A percentile compares a stretch with the other conserved stretches of the same genome.
Evolutionary conservation across 2,888 invertebrate species (phyloP).

Genomic region (Encarsia formosa): DNA sequence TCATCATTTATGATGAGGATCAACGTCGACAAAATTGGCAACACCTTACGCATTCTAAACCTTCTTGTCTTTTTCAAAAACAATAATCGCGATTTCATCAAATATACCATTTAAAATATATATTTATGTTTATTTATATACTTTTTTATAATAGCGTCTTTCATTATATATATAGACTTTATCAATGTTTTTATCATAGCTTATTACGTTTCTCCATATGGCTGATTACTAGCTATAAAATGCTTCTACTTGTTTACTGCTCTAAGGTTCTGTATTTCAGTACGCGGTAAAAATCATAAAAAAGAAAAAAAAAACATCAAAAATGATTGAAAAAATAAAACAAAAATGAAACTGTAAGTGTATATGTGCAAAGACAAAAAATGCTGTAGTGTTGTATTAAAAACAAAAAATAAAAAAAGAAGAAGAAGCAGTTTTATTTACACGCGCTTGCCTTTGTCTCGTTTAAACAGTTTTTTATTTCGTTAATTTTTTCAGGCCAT

Average conservation of each 20-base stretch:
- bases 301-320: slow-evolving; percentile 25
- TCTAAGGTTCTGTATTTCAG: slow-evolving; percentile 25
- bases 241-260: slow-evolving; percentile 37
- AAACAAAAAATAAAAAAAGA: slow-evolving; percentile 5
- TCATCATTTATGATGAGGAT: slow-evolving; percentile 11
- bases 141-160: slow-evolving; percentile 29
- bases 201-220: slow-evolving; percentile 45
- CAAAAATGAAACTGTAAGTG: slow-evolving; percentile 13
- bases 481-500: slow-evolving; percentile 12
- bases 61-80: slow-evolving; percentile 34
- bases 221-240: slow-evolving; percentile 45
- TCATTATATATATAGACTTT: slow-evolving; percentile 39
- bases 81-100: slow-evolving; percentile 37
- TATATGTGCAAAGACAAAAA: slow-evolving; percentile 26
- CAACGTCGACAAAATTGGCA: slow-evolving; percentile 29
- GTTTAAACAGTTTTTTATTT: slow-evolving; percentile 13
- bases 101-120: slow-evolving; percentile 46
- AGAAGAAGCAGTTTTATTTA: slow-evolving; percentile 25
- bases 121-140: slow-evolving; percentile 39
- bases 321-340: slow-evolving; percentile 23
- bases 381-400: slow-evolving; percentile 18
- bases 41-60: slow-evolving; percentile 26
- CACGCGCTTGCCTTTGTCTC: slow-evolving; percentile 18
- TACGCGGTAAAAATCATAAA: slow-evolving; percentile 17
- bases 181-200: slow-evolving; percentile 43